Evolutionary conservation across 2,888 invertebrate genomes (phyloP), one percentile per base, ranked within the genome.

Genomic region (Heteropelma amictum): DNA sequence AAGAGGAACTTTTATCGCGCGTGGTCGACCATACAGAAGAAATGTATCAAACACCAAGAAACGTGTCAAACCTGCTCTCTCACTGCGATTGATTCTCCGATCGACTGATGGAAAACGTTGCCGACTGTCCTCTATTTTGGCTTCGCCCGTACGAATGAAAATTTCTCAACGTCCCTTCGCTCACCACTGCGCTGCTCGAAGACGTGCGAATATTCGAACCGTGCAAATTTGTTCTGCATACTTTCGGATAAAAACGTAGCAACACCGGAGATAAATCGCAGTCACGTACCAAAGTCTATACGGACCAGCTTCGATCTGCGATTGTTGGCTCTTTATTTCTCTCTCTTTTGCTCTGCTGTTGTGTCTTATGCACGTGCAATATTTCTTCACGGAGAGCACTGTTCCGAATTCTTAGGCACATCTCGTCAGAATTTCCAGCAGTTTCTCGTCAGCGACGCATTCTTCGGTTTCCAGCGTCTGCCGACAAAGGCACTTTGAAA

Each of bases 231-330:
- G 3, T 10, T 14, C 40, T 23, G 3, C 28, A 28, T 28, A 7
- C 7, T 3, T 28, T 3, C 2, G 47, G 33, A 33, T 53, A 10
- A 54, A 47, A 35, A 35, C 23, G 54, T 26, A 35, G 54, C 33
- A 23, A 67, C 23, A 14, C 21, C 21, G 45, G 35, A 45, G 67
- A 26, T 67, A 67, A 67, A 67, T 54, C 56, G 35, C 67, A 67
- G 56, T 67, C 67, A 64, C 64, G 64, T 64, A 64, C 28, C 14
- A 5, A 38, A n/a, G n/a, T 3, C 38, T 12, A 1, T 2, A n/a
- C 12, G 35, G 28, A 28, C 3, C 28, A 28, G 28, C 28, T 28
- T 28, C 28, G 4, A 3, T 28, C 28, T 35, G 5, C 35, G 8
- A 35, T 35, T 35, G 5, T 35, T 35, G 5, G 2, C 35, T 8